Conservation (phyloP, 2,888 invertebrate species). For the Pristionchus maxplancki region DNA sequence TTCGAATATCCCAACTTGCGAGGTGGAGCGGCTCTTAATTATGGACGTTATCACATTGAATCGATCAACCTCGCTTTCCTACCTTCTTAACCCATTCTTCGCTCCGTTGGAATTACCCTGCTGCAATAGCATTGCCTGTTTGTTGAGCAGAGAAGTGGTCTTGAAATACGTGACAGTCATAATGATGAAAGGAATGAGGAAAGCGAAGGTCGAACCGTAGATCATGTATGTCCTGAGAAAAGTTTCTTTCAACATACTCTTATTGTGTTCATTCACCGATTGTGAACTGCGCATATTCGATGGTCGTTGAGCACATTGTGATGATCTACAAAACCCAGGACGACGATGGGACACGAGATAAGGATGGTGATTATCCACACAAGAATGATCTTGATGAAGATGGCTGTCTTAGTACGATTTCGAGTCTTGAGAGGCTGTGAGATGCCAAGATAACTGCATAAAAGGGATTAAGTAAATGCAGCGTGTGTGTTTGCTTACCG, state of each 20-base stretch:
- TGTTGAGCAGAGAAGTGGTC: slow-evolving; percentile 89
- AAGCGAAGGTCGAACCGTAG: slow-evolving; percentile 91
- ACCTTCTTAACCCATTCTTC: slow-evolving; percentile 68
- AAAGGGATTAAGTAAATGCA: slow-evolving; percentile 78
- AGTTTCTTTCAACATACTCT: slow-evolving; percentile 54
- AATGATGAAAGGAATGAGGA: slow-evolving; percentile 94
- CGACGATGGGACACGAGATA: slow-evolving; percentile 89
- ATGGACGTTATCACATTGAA: neutral
- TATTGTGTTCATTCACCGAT: slow-evolving; percentile 52
- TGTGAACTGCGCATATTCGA: slow-evolving; percentile 78
- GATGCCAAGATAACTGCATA: slow-evolving; percentile 76
- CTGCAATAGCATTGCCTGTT: slow-evolving; percentile 70
- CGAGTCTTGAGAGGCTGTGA: slow-evolving; percentile 92
- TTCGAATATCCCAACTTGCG: slow-evolving; percentile 66
- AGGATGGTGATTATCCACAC: slow-evolving; percentile 94
- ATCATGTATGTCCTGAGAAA: slow-evolving; percentile 71
- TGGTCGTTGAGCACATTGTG: slow-evolving; percentile 79
- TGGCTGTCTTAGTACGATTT: slow-evolving; percentile 88
- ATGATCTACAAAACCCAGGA: slow-evolving; percentile 80
- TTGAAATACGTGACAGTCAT: slow-evolving; percentile 96
- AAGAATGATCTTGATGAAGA: slow-evolving; percentile 88
- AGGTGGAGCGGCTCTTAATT: slow-evolving; percentile 64
- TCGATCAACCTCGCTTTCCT: neutral
- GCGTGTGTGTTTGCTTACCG: slow-evolving; percentile 84
- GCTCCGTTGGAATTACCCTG: slow-evolving; percentile 57